phyloP scores from a whole-genome alignment of 2,113 vertebrate genomes.

The Microtus richardsoni region DNA sequence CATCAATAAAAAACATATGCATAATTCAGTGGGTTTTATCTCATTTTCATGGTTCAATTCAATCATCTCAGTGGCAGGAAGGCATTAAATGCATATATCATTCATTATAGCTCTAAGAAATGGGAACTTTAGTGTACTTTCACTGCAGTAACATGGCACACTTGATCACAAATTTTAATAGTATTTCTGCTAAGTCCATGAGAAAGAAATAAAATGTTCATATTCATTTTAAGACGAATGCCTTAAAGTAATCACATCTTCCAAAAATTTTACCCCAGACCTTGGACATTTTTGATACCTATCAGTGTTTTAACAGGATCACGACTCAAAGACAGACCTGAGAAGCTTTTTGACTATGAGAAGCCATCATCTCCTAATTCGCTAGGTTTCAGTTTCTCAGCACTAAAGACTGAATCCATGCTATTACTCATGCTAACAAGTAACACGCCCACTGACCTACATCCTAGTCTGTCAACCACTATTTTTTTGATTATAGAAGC shows the following conservation, averaged over 20 bases:
- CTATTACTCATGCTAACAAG: not conserved
- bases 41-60: slow-evolving; percentile 37
- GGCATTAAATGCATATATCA: not conserved
- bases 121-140: not conserved
- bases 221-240: not conserved
- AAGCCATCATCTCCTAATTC: not conserved
- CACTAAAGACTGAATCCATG: not conserved
- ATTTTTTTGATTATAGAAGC: not conserved
- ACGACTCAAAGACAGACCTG: not conserved
- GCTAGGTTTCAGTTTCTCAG: not conserved
- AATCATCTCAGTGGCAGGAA: not conserved
- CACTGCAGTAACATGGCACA: slow-evolving; percentile 1
- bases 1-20: not conserved
- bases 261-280: not conserved
- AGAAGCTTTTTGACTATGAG: not conserved
- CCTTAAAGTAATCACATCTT: not conserved
- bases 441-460: not conserved
- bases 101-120: slow-evolving; percentile 2
- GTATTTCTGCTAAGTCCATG: slow-evolving; percentile 5
- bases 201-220: not conserved
- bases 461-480: not conserved
- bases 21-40: slow-evolving; percentile 5
- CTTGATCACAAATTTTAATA: slow-evolving; percentile 10
- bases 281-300: not conserved
- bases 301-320: not conserved